phyloP scores from a whole-genome alignment of 2,797 vertebrate genomes.

The Muscicapa comitata region DNA sequence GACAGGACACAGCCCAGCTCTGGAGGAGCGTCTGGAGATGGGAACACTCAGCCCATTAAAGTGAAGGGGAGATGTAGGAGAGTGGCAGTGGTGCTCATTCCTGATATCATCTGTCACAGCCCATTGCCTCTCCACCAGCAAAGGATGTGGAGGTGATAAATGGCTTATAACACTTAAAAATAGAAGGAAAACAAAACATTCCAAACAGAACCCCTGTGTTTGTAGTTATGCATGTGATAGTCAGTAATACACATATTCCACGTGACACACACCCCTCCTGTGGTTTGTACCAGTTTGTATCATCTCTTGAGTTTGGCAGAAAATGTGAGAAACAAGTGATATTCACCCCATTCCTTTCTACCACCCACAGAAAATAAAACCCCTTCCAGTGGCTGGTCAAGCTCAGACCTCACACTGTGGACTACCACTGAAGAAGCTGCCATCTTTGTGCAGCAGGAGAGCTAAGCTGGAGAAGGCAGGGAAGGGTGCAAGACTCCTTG shows the following conservation, averaged over 20 bases:
- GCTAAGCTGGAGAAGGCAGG: neutral
- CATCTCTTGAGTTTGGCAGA: neutral
- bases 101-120: neutral
- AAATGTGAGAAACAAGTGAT: neutral
- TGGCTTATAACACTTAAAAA: neutral
- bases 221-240: neutral
- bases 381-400: neutral
- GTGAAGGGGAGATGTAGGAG: neutral
- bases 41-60: accelerated
- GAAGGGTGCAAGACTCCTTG: neutral
- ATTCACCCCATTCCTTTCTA: neutral
- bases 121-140: neutral
- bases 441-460: neutral
- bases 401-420: neutral
- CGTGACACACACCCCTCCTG: neutral
- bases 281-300: accelerated
- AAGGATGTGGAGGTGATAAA: neutral
- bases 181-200: neutral
- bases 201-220: neutral
- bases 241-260: neutral
- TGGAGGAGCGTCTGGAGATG: neutral
- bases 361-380: neutral
- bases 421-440: neutral
- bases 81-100: neutral
- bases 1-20: neutral